Evolutionary conservation across 2,888 invertebrate genomes (phyloP).

Genomic region (Pollenia angustigena): DNA sequence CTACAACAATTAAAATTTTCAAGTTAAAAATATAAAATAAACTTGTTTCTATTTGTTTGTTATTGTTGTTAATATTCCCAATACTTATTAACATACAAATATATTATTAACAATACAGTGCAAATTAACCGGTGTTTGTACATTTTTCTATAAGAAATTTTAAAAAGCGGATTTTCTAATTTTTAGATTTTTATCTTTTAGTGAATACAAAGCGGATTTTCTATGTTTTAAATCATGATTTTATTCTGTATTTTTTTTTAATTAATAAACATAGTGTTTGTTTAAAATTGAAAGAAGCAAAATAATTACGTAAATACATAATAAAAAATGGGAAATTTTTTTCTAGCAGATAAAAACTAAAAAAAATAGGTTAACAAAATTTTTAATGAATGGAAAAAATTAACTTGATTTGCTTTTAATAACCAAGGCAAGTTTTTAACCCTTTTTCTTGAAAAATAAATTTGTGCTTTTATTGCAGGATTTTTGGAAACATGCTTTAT

Average conservation of each 20-base stretch:
- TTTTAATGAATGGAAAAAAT: slow-evolving; percentile 24
- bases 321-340: slow-evolving; percentile 18
- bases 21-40: slow-evolving; percentile 10
- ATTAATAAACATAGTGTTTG: background rate
- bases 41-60: slow-evolving; percentile 64
- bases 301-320: slow-evolving; percentile 7
- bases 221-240: background rate
- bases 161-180: slow-evolving; percentile 30
- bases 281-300: background rate
- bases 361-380: slow-evolving; percentile 19
- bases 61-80: slow-evolving; percentile 54
- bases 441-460: too few relatives aligned
- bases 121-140: slow-evolving; percentile 55
- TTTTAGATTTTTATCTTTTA: slow-evolving; percentile 17
- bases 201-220: background rate
- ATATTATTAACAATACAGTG: slow-evolving; percentile 63
- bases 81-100: background rate
- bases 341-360: background rate
- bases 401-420: too few relatives aligned
- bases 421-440: too few relatives aligned
- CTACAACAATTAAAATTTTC: background rate
- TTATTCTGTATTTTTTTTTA: background rate
- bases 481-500: too few relatives aligned
- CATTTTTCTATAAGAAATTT: too few relatives aligned
- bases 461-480: too few relatives aligned